Evolutionary conservation across 2,797 vertebrate genomes (phyloP), one percentile per base, ranked within the genome.

Genomic region (Sardinella longiceps): DNA sequence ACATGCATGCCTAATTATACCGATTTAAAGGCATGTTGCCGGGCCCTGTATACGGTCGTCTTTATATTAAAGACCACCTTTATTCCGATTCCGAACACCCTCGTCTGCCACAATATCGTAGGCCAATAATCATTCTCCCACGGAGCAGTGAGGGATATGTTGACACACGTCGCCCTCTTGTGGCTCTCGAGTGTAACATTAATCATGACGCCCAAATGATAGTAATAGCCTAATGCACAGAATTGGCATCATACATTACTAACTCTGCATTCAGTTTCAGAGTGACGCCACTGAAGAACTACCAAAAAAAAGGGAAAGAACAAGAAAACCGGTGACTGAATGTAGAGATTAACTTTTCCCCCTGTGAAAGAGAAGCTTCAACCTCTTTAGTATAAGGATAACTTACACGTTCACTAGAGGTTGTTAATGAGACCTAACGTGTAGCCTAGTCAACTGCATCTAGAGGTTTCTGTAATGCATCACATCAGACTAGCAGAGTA

Each of bases 161-260:
- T 90, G 87, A 89, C 33, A 87, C 80, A 91, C 84, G 80, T 89
- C 90, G 89, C 94, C 93, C 88, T 92, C 93, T 30, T 85, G 90
- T 94, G 95, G 91, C 46, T n/a, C 60, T 39, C 4, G 20, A 60
- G 66, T 51, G 30, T 60, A 80, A n/a, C 37, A 25, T 60, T 23
- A 25, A 77, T 43, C 33, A 33, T 74, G 66, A 18, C 5, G 14
- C 15, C 20, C 63, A 70, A 37, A 74, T 63, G 2, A 43, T n/a
- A n/a, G n/a, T n/a, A n/a, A n/a, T n/a, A 43, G 43, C 4, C 43
- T 43, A 43, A 3, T 1, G 43, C 43, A 43, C 43, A 0, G 2
- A 7, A 3, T 3, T 43, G 7, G 2, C 7, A 43, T 0, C 7
- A 43, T 43, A 43, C 53, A 56, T 56, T 56, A 3, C 51, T 20